Evolutionary conservation across 2,113 vertebrate genomes (phyloP).

Genomic region (Colistium nudipinnis): DNA sequence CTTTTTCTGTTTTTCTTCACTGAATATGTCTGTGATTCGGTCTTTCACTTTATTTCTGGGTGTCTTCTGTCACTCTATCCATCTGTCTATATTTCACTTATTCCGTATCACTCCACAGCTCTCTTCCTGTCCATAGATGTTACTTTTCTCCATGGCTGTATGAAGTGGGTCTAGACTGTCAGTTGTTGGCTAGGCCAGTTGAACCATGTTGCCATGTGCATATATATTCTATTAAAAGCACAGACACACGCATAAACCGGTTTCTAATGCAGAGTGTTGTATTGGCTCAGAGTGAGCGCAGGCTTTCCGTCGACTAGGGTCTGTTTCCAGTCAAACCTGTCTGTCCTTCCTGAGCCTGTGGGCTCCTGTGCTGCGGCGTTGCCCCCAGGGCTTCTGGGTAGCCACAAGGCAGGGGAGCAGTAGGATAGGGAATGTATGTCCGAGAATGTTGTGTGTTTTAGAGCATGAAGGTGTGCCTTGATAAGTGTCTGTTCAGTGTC

Average conservation of each 20-base stretch:
- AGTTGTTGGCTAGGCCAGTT: constrained; percentile 53
- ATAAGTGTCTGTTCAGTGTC: constrained; percentile 29
- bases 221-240: constrained; percentile 33
- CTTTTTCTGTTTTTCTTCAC: neutral
- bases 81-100: constrained; percentile 5
- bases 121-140: constrained; percentile 45
- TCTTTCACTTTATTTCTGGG: constrained; percentile 2
- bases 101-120: constrained; percentile 42
- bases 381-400: constrained; percentile 36
- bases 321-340: constrained; percentile 75
- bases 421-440: constrained; percentile 34
- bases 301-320: constrained; percentile 56
- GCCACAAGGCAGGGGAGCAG: constrained; percentile 48
- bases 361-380: constrained; percentile 50
- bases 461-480: constrained; percentile 13
- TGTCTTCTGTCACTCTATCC: constrained; percentile 15
- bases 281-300: constrained; percentile 57
- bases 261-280: constrained; percentile 33
- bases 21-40: too few relatives aligned
- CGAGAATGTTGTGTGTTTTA: neutral
- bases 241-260: constrained; percentile 17
- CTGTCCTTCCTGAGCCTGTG: constrained; percentile 71
- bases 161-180: constrained; percentile 56
- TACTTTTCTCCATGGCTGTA: constrained; percentile 59
- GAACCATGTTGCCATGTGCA: constrained; percentile 15